Base-by-base conservation (phyloP, 2,797 vertebrate species). In the Helostoma temminkii region DNA sequence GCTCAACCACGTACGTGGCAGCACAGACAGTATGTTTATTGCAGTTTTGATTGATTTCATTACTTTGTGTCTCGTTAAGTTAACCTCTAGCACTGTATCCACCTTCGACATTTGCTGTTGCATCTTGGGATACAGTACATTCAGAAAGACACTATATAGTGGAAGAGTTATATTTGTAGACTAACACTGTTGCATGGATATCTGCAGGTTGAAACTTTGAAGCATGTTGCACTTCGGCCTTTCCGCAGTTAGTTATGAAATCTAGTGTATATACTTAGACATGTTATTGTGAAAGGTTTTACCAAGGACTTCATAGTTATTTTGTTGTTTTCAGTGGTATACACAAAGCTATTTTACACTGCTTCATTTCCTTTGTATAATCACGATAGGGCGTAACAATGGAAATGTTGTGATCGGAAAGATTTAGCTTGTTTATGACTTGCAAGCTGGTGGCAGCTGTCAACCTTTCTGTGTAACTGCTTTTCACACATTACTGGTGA, bases 41-140 rank as follows among this genome's bases (percentile, higher is more conserved):
- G 21, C 18, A n/a, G 32, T 2, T 18, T 46, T 47, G 32, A n/a
- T 26, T 36, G 45, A 30, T 43, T 45, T 36, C 54, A 68, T 60
- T 49, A 68, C 25, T 24, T 41, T 36, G 12, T 37, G 25, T 37
- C 42, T 36, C 6, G 2, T 25, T 25, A 32, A 42, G 22, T 49
- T 36, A 0, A 48, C 36, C 47, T 34, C 15, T 2, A 1, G 22
- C 12, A 3, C 43, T 16, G 7, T 21, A 11, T 21, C 12, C 19
- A 26, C 10, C 8, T 32, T 21, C 57, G 56, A 62, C 45, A 66
- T 66, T 43, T 66, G 43, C 25, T 21, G 41, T 3, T 26, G 19
- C 14, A 18, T 10, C 19, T 9, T 39, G 34, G n/a, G n/a, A n/a
- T n/a, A n/a, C 32, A 32, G 3, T 32, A 10, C 32, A 32, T 32